phyloP scores from a whole-genome alignment of 1,140 invertebrate species.

The Micrasema minimum region DNA sequence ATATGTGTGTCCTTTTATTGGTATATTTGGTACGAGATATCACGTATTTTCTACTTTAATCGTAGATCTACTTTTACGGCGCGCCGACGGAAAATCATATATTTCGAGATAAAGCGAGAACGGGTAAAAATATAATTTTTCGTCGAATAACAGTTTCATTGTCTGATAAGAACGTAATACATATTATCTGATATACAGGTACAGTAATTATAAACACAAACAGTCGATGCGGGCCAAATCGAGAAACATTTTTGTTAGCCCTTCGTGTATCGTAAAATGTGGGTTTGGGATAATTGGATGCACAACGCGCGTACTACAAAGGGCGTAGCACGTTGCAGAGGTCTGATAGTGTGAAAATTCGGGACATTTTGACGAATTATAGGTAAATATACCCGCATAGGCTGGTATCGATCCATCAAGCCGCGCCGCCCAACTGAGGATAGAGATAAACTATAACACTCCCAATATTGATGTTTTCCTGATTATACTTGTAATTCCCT shows the following conservation, averaged over 20 bases:
- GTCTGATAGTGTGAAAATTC: constrained; percentile 3
- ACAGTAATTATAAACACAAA: too few species aligned
- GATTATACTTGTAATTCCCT: neutral
- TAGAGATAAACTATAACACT: neutral
- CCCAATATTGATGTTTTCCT: neutral
- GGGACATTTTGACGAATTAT: constrained; percentile 13
- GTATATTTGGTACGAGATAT: too few species aligned
- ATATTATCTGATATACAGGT: too few species aligned
- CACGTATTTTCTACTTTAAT: too few species aligned
- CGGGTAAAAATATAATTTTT: too few species aligned
- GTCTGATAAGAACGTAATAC: too few species aligned
- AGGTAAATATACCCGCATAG: constrained; percentile 7
- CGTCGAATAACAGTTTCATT: too few species aligned
- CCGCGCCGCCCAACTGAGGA: neutral
- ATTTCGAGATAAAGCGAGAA: too few species aligned
- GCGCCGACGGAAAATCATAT: too few species aligned
- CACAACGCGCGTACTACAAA: constrained; percentile 1
- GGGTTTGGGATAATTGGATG: constrained; percentile 1
- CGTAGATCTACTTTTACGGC: too few species aligned
- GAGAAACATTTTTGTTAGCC: constrained; percentile 1
- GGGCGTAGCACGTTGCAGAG: neutral
- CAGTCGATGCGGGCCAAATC: constrained; percentile 1
- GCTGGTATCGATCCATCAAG: constrained; percentile 4
- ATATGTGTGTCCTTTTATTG: too few species aligned
- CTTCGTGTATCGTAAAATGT: neutral